Evolutionary conservation across 2,797 vertebrate genomes (phyloP).

Genomic region (Oreochromis mossambicus): DNA sequence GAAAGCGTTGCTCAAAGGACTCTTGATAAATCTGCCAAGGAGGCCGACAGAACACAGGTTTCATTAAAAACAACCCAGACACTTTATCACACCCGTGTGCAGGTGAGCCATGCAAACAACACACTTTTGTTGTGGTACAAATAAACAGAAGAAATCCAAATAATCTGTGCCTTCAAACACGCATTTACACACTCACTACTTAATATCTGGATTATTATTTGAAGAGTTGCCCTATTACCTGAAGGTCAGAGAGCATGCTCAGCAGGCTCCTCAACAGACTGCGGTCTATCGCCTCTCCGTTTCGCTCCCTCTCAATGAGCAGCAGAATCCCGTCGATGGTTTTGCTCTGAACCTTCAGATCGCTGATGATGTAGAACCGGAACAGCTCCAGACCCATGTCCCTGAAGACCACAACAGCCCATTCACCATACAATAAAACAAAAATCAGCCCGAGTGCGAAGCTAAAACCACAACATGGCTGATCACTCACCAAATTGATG

Average conservation of each 20-base stretch:
- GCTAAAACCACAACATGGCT: background rate
- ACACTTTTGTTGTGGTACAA: background rate
- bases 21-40: slow-evolving; percentile 94
- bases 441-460: background rate
- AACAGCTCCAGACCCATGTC: slow-evolving; percentile 99
- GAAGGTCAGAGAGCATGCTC: slow-evolving; percentile 98
- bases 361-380: slow-evolving; percentile 98
- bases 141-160: background rate
- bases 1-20: slow-evolving; percentile 95
- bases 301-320: slow-evolving; percentile 93
- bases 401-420: slow-evolving; percentile 72
- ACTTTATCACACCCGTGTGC: background rate
- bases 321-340: slow-evolving; percentile 97
- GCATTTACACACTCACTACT: background rate
- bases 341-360: slow-evolving; percentile 98
- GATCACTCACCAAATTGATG: slow-evolving; percentile 94
- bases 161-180: background rate
- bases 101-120: slow-evolving; percentile 4
- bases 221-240: slow-evolving; percentile 70
- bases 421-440: background rate
- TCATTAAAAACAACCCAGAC: slow-evolving; percentile 34
- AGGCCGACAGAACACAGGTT: slow-evolving; percentile 9
- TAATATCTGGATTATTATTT: background rate
- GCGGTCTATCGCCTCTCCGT: slow-evolving; percentile 93
- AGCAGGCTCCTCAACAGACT: slow-evolving; percentile 94